A percentile compares a stretch with the other conserved stretches of the same genome.
Conservation (phyloP, 1,140 invertebrate genomes). For the Hylaeus volcanicus region DNA sequence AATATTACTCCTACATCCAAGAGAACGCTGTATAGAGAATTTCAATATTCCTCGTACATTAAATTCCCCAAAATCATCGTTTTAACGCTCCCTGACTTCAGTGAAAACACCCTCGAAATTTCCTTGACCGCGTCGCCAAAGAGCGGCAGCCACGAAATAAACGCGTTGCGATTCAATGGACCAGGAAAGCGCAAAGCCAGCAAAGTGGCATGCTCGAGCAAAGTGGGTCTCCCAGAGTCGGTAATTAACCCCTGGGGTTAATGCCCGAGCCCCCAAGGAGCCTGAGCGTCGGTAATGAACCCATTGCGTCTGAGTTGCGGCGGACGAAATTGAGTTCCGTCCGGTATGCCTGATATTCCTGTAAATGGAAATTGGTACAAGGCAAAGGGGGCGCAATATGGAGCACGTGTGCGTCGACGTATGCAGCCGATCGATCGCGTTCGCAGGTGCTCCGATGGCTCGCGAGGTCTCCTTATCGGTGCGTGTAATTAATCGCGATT, state of each 20-base stretch:
- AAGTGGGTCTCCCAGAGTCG: not conserved
- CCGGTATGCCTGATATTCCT: constrained; percentile 48
- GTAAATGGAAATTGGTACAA: constrained; percentile 67
- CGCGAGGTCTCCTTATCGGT: constrained; percentile 35
- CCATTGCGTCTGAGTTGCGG: constrained; percentile 1
- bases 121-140: not conserved
- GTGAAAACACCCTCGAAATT: no score
- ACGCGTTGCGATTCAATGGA: not conserved
- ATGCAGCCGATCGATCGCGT: constrained; percentile 42
- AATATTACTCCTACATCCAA: no score
- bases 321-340: constrained; percentile 34
- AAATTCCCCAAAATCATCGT: no score
- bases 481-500: constrained; percentile 56
- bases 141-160: not conserved
- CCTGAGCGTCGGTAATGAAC: constrained; percentile 27
- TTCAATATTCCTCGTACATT: no score
- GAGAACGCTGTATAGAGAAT: no score
- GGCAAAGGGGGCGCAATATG: constrained; percentile 37
- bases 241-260: constrained; percentile 37
- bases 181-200: no score
- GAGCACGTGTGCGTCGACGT: constrained; percentile 29
- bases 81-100: no score
- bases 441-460: constrained; percentile 44
- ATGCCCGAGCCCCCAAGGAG: constrained; percentile 16
- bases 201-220: not conserved